Evolutionary conservation across 2,113 vertebrate genomes (phyloP).

Genomic region (Eretmochelys imbricata): DNA sequence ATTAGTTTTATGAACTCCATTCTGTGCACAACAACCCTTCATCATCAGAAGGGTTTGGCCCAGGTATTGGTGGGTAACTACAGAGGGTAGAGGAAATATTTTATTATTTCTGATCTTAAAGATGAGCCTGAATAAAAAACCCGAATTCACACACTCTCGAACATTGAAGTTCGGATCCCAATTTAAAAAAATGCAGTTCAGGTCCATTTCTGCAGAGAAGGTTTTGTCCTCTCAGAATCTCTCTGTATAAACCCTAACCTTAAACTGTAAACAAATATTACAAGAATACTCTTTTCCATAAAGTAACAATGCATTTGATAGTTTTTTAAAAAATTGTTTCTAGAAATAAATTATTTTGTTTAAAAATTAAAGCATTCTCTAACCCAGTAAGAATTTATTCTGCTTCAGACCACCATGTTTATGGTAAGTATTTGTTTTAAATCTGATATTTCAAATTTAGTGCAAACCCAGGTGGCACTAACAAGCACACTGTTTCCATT

Average conservation of each 20-base stretch:
- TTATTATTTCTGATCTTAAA: rapidly evolving
- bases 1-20: neutral
- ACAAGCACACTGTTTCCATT: slow-evolving; percentile 69
- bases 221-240: neutral
- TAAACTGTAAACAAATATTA: neutral
- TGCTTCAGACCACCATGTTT: neutral
- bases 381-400: neutral
- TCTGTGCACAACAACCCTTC: neutral
- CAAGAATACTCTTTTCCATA: neutral
- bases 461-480: slow-evolving; percentile 54
- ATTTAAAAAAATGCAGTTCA: neutral
- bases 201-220: neutral
- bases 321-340: neutral
- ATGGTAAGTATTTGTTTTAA: slow-evolving; percentile 31
- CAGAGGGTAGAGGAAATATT: neutral
- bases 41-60: neutral
- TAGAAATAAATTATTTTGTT: neutral
- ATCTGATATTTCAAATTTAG: slow-evolving; percentile 54
- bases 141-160: neutral
- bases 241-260: neutral
- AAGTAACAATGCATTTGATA: neutral
- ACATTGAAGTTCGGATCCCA: neutral
- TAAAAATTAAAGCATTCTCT: neutral
- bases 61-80: neutral
- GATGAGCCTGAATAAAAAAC: neutral